A percentile compares a stretch with the other conserved stretches of the same genome.
Evolutionary conservation across 2,113 vertebrate genomes (phyloP).

Genomic region (Macaca nemestrina): DNA sequence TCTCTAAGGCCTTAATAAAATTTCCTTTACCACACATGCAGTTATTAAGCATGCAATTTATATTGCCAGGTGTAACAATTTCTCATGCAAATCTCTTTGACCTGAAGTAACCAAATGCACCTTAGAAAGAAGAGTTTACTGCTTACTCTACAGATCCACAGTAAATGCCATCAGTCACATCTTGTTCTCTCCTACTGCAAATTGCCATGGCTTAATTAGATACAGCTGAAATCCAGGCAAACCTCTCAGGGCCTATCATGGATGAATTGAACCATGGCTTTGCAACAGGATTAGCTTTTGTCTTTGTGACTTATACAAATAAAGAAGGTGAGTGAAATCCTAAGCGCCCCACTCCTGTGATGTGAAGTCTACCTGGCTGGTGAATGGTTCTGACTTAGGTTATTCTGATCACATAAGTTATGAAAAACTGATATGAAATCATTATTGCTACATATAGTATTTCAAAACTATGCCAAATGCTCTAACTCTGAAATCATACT

Average conservation of each 20-base stretch:
- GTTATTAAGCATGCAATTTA: conserved; percentile 52
- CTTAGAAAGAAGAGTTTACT: background rate
- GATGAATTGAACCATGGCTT: background rate
- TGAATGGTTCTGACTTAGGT: background rate
- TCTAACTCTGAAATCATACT: background rate
- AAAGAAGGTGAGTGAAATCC: background rate
- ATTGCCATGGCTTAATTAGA: background rate
- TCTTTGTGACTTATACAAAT: background rate
- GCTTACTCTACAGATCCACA: background rate
- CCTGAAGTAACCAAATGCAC: conserved; percentile 18
- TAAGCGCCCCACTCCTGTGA: background rate
- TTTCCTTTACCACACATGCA: background rate
- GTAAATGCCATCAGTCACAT: background rate
- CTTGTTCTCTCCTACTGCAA: background rate
- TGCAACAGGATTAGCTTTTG: background rate
- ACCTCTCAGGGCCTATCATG: background rate
- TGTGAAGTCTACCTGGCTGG: background rate
- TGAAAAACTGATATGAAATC: background rate
- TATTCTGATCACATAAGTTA: background rate
- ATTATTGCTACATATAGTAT: background rate
- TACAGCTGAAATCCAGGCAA: background rate
- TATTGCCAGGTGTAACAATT: conserved; percentile 55
- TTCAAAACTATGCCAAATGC: background rate
- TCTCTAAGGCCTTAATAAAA: conserved; percentile 33
- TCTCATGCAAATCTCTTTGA: conserved; percentile 58